Evolutionary conservation across 2,888 invertebrate species (phyloP), one percentile per base, ranked within the genome.

Genomic region (Amblyjoppa proteus): DNA sequence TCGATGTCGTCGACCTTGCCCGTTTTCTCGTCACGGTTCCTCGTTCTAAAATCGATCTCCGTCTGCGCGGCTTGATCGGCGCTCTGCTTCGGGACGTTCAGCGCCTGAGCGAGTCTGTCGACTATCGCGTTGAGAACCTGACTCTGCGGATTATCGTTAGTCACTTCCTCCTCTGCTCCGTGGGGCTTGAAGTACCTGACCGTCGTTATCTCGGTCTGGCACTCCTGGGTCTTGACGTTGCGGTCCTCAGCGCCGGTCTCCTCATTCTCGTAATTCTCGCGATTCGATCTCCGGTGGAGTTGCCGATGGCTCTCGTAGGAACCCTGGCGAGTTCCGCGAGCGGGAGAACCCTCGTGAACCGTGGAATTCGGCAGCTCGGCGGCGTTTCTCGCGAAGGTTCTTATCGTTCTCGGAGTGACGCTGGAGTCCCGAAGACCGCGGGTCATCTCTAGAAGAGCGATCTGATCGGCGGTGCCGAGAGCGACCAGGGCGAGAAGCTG

Each of bases 391-490:
- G 28, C 20, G 20, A 66, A 53, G 69, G 16, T 83, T 53, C 41
- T 53, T 34, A 74, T 61, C 53, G 20, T 86, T 58, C 45, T 85
- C 74, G 89, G 85, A 9, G 85, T 85, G 25, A 87, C 69, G 6
- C 79, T 85, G n/a, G 90, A 87, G 87, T 90, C 90, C 45, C 90
- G 88, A 38, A 93, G 89, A 45, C 91, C 91, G 76, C 93, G 90
- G 88, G 93, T 93, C 92, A 92, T 94, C 92, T 95, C 95, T 56
- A 96, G 91, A 83, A 95, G 94, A 25, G 95, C 94, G 45, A 96
- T 95, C 93, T 96, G 96, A 68, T 95, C 94, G 66, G 95, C 95
- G 3, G 96, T 95, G 13, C 96, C 96, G 68, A 96, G 93, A 53
- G 96, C 96, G 49, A 96, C 92, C 11, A 96, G 89, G 61, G 95